These are phyloP conservation scores for Syngnathus floridae DNA, from an alignment of 2,113 vertebrate genomes.

Conservation along the genomic window DNA sequence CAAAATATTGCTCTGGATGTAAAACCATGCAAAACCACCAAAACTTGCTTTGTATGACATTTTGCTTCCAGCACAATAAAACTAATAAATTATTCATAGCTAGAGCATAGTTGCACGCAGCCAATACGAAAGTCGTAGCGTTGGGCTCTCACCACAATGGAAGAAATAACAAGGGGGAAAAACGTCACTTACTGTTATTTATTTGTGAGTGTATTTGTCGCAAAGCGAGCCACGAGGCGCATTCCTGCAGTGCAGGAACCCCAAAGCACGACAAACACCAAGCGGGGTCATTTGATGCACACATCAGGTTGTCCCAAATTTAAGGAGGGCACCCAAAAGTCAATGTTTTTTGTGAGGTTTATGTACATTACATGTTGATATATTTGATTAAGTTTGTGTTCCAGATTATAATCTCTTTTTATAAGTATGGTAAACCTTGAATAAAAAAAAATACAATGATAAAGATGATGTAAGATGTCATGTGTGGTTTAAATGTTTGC, in stretches of 20 bases:
- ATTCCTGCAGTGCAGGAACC: not conserved
- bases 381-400: not conserved
- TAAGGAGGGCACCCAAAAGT: too few species aligned
- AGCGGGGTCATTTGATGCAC: not conserved
- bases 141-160: not conserved
- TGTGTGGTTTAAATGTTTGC: constrained; percentile 25
- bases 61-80: not conserved
- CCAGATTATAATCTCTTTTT: too few species aligned
- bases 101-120: not conserved
- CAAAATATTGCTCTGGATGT: not conserved
- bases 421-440: not conserved
- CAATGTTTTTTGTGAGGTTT: not conserved
- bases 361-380: not conserved
- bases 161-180: not conserved
- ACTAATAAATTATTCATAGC: not conserved
- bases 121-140: not conserved
- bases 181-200: not conserved
- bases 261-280: not conserved
- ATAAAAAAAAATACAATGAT: not conserved
- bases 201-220: not conserved
- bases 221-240: not conserved
- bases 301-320: not conserved
- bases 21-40: not conserved
- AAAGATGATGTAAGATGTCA: not conserved
- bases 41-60: not conserved